Evolutionary conservation across 2,888 invertebrate species (phyloP).

Genomic region (Melinaea menophilus): DNA sequence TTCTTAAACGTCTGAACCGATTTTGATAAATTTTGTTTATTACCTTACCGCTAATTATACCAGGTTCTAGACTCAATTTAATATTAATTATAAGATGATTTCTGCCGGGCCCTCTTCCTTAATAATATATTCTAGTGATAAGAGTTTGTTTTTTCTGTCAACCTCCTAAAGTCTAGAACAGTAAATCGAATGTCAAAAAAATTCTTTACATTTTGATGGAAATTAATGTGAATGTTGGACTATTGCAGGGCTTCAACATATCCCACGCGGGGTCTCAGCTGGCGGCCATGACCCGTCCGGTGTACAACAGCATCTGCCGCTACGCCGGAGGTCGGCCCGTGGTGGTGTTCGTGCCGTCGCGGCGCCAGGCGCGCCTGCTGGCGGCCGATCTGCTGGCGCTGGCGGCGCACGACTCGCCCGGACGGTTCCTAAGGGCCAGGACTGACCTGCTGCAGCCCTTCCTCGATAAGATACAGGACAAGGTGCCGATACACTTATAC

Average conservation of each 20-base stretch:
- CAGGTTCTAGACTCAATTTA: too few relatives aligned
- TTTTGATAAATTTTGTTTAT: too few relatives aligned
- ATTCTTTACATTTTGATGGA: too few relatives aligned
- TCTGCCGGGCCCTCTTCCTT: too few relatives aligned
- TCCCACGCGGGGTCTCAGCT: constrained; percentile 98
- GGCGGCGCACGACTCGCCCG: constrained; percentile 91
- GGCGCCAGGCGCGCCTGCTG: constrained; percentile 94
- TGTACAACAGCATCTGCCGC: constrained; percentile 93
- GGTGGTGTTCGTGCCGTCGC: constrained; percentile 93
- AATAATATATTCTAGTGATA: too few relatives aligned
- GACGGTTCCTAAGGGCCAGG: constrained; percentile 92
- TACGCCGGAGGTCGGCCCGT: constrained; percentile 91
- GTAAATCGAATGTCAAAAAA: too few relatives aligned
- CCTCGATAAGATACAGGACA: constrained; percentile 91
- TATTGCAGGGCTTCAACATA: constrained; percentile 91
- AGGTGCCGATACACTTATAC: constrained; percentile 68
- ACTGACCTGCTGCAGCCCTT: constrained; percentile 93
- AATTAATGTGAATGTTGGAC: too few relatives aligned
- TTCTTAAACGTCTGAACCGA: too few relatives aligned
- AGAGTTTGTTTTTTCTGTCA: too few relatives aligned
- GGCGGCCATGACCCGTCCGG: constrained; percentile 98
- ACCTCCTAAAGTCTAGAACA: too few relatives aligned
- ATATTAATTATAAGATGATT: too few relatives aligned
- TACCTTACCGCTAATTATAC: too few relatives aligned
- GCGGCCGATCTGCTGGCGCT: constrained; percentile 97